Conservation (phyloP, 2,797 vertebrate species). For the Gila robusta region DNA sequence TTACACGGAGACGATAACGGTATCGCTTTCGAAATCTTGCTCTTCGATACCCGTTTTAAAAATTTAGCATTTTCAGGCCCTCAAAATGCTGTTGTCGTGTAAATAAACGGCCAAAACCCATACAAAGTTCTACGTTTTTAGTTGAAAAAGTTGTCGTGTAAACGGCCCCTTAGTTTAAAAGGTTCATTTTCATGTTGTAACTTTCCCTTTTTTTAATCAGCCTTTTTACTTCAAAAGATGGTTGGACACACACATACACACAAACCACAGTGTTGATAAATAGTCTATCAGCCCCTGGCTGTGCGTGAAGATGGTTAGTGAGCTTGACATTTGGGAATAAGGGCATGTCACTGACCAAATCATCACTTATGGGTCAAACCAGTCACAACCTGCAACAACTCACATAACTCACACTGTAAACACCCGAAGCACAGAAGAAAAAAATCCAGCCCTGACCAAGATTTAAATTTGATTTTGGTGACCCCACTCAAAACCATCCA, state of each 20-base stretch:
- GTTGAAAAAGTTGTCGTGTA: not conserved
- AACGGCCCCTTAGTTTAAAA: not conserved
- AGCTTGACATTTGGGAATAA: constrained; percentile 83
- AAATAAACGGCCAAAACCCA: not conserved
- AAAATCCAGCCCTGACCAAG: not conserved
- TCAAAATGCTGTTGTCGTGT: not conserved
- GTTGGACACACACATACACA: constrained; percentile 58
- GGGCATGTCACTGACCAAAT: constrained; percentile 76
- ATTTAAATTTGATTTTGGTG: constrained; percentile 28
- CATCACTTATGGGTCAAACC: constrained; percentile 83
- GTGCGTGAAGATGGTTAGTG: constrained; percentile 75
- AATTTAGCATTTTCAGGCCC: not conserved
- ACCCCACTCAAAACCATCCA: not conserved
- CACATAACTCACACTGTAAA: constrained; percentile 75
- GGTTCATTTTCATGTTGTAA: not conserved
- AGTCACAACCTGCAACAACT: constrained; percentile 72
- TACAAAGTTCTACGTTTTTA: not conserved
- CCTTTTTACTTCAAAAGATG: constrained; percentile 7
- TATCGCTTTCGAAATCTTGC: not conserved
- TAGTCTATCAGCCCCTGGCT: constrained; percentile 63
- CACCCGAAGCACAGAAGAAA: constrained; percentile 32
- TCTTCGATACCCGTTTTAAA: no score
- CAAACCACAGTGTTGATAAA: constrained; percentile 61
- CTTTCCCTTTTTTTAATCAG: not conserved
- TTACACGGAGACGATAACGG: not conserved